Conservation (phyloP, 2,797 vertebrate genomes). For the Urosaurus nigricauda region DNA sequence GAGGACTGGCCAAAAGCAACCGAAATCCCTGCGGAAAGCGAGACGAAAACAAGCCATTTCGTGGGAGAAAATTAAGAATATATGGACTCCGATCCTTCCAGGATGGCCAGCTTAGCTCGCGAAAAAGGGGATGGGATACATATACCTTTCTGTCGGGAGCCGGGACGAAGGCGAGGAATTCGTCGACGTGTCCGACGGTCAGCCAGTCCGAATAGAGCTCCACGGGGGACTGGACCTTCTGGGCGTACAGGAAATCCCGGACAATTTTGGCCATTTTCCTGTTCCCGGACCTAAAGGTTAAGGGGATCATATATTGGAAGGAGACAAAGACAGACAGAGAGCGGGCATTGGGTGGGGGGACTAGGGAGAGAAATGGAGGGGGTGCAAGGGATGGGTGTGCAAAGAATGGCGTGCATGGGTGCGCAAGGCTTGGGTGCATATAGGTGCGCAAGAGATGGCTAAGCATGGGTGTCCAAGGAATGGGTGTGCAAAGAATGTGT, state of each 20-base stretch:
- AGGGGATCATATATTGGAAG: neutral
- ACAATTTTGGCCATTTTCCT: slow-evolving; percentile 87
- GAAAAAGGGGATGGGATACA: no score
- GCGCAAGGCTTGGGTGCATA: no score
- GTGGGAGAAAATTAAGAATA: neutral
- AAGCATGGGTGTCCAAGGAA: no score
- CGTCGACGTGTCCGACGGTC: slow-evolving; percentile 85
- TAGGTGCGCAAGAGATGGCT: no score
- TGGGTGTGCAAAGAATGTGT: no score
- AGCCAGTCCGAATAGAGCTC: slow-evolving; percentile 94
- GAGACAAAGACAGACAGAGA: neutral
- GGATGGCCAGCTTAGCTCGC: no score
- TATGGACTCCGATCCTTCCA: neutral
- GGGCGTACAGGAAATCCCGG: slow-evolving; percentile 89
- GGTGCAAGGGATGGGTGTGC: no score
- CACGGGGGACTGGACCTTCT: slow-evolving; percentile 90
- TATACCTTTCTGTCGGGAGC: slow-evolving; percentile 86
- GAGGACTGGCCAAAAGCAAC: slow-evolving; percentile 92
- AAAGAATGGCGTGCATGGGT: no score
- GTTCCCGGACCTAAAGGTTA: slow-evolving; percentile 70
- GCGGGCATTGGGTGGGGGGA: no score
- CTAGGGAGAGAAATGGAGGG: no score
- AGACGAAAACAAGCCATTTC: neutral
- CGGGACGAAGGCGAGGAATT: slow-evolving; percentile 93
- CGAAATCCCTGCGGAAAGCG: slow-evolving; percentile 86